A percentile compares a stretch with the other conserved stretches of the same genome.
phyloP scores from a whole-genome alignment of 2,888 invertebrate genomes.

The Drosophila cyrtoloma region DNA sequence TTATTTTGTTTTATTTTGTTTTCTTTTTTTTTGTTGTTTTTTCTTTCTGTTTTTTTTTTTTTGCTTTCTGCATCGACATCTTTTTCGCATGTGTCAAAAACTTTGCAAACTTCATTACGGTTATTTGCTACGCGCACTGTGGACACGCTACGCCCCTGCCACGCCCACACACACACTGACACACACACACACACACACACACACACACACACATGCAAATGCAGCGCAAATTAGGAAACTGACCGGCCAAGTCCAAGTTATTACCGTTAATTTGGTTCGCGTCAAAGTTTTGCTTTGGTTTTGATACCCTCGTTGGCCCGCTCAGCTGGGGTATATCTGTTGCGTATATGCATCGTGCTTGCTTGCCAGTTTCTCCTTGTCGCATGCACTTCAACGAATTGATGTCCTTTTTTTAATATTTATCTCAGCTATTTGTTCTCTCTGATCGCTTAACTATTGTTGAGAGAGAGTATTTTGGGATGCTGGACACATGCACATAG shows the following conservation, averaged over 20 bases:
- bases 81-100: slow-evolving; percentile 74
- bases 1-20: slow-evolving; percentile 8
- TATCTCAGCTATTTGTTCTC: not conserved
- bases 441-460: not conserved
- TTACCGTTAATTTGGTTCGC: slow-evolving; percentile 77
- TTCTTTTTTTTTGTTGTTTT: slow-evolving; percentile 3
- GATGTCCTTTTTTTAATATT: not conserved
- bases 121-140: slow-evolving; percentile 60
- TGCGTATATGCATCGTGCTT: not conserved
- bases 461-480: not conserved
- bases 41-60: slow-evolving; percentile 17
- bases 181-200: slow-evolving; percentile 44
- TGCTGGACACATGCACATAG: not conserved
- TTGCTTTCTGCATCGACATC: slow-evolving; percentile 34
- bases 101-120: slow-evolving; percentile 76
- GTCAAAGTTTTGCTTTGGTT: slow-evolving; percentile 63
- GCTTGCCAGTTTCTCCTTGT: not conserved
- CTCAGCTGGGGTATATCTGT: not conserved
- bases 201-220: slow-evolving; percentile 64
- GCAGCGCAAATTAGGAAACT: slow-evolving; percentile 60
- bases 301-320: slow-evolving; percentile 17
- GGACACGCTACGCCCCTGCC: slow-evolving; percentile 24
- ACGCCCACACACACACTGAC: slow-evolving; percentile 14
- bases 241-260: slow-evolving; percentile 73
- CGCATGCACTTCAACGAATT: not conserved